phyloP scores from a whole-genome alignment of 2,888 invertebrate species.

The Empis livida region DNA sequence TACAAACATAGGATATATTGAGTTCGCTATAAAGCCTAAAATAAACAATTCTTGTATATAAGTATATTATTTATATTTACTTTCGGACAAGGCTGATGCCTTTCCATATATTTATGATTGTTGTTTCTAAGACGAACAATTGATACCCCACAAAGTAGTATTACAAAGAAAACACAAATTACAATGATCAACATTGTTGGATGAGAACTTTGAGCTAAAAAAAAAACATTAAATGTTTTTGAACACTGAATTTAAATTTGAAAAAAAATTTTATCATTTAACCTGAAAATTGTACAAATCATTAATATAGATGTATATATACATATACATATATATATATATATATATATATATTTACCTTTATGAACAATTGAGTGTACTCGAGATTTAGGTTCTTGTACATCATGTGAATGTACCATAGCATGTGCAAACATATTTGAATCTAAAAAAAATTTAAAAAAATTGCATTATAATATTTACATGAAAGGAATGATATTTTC shows the following conservation, averaged over 20 bases:
- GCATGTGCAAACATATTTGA: conserved; percentile 37
- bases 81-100: conserved; percentile 34
- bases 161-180: conserved; percentile 32
- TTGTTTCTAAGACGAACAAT: conserved; percentile 31
- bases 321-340: no score
- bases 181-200: conserved; percentile 34
- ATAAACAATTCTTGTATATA: not conserved
- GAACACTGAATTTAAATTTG: no score
- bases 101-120: conserved; percentile 27
- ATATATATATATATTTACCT: conserved; percentile 16
- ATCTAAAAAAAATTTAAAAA: conserved; percentile 20
- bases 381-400: conserved; percentile 30
- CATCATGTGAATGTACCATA: conserved; percentile 30
- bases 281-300: no score
- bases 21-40: not conserved
- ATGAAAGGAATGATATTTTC: no score
- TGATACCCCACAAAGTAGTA: conserved; percentile 31
- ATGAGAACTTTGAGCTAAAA: conserved; percentile 31
- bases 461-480: no score
- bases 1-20: no score
- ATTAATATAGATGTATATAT: no score
- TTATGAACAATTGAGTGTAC: conserved; percentile 28
- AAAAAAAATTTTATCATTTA: no score
- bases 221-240: no score
- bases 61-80: conserved; percentile 14